Conservation (phyloP, 2,797 vertebrate genomes). For the Myripristis jacobus region DNA sequence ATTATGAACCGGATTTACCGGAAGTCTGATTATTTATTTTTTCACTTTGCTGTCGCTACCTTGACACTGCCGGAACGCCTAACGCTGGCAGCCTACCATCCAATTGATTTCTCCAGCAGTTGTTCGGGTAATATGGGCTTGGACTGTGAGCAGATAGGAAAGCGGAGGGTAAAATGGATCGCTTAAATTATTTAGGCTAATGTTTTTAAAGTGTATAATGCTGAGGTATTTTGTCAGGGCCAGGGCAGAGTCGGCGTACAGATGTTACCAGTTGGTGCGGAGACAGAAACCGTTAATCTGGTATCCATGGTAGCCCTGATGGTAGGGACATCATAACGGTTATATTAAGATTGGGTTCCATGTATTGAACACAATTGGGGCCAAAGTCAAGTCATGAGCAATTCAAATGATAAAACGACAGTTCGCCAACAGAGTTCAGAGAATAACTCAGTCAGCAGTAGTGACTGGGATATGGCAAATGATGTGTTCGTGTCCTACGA, state of each 20-base stretch:
- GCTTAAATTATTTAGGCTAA: no score
- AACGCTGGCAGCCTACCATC: slow-evolving; percentile 15
- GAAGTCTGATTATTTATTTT: background rate
- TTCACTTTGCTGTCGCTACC: no score
- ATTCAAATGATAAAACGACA: slow-evolving; percentile 59
- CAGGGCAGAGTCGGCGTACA: slow-evolving; percentile 23
- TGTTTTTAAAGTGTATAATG: background rate
- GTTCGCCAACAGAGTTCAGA: slow-evolving; percentile 77
- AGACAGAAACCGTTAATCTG: slow-evolving; percentile 35
- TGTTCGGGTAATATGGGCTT: background rate
- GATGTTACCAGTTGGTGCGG: slow-evolving; percentile 61
- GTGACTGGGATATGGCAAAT: slow-evolving; percentile 83
- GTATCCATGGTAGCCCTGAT: slow-evolving; percentile 6
- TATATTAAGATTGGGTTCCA: background rate
- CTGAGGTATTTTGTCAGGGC: background rate
- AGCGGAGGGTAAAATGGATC: background rate
- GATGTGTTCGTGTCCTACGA: slow-evolving; percentile 80
- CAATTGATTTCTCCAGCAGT: slow-evolving; percentile 8
- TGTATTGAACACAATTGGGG: background rate
- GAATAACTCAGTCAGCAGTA: slow-evolving; percentile 80
- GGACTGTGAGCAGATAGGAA: background rate
- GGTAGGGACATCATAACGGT: background rate
- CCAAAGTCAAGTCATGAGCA: slow-evolving; percentile 59
- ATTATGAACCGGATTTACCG: slow-evolving; percentile 30
- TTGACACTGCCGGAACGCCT: background rate